Conservation (phyloP, 2,888 invertebrate genomes). For the Thera obeliscata region DNA sequence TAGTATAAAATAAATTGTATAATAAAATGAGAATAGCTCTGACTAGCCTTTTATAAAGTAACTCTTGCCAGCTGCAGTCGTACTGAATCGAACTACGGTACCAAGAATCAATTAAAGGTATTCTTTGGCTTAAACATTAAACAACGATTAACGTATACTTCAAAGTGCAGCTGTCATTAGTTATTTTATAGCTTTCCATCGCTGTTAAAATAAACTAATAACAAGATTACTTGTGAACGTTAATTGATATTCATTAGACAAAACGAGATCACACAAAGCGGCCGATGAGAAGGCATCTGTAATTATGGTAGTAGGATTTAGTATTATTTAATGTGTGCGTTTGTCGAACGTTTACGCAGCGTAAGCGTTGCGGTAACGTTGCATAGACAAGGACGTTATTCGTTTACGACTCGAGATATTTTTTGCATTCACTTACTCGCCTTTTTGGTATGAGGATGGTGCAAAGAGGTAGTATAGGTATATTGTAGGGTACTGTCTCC, state of each 20-base stretch:
- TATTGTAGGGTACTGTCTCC: too few relatives aligned
- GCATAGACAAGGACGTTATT: too few relatives aligned
- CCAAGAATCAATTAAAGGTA: too few relatives aligned
- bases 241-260: slow-evolving; percentile 44
- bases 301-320: not conserved
- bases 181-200: slow-evolving; percentile 1
- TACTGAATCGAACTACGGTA: too few relatives aligned
- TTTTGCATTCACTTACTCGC: too few relatives aligned
- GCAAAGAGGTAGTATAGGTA: too few relatives aligned
- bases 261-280: slow-evolving; percentile 19
- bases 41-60: not conserved
- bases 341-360: too few relatives aligned
- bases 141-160: not conserved
- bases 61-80: not conserved
- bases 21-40: not conserved
- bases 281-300: not conserved
- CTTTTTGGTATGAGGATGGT: too few relatives aligned
- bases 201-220: not conserved
- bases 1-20: not conserved
- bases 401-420: too few relatives aligned
- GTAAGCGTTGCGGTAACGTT: too few relatives aligned
- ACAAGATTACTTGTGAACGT: slow-evolving; percentile 1
- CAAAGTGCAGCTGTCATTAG: slow-evolving; percentile 1
- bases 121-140: too few relatives aligned
- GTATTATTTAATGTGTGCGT: too few relatives aligned